Evolutionary conservation across 2,888 invertebrate genomes (phyloP).

Genomic region (Amphimallon solstitiale): DNA sequence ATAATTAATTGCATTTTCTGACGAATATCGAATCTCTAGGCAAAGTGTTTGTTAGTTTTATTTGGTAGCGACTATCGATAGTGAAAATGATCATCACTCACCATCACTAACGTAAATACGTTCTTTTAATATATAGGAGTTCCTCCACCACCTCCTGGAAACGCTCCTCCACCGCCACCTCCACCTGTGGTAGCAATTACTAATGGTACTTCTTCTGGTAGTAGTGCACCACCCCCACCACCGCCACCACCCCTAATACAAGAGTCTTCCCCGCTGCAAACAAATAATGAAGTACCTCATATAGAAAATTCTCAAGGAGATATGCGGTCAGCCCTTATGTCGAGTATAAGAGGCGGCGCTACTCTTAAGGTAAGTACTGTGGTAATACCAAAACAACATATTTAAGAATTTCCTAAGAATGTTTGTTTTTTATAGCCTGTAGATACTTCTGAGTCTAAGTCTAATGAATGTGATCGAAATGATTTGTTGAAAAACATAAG

Average conservation of each 20-base stretch:
- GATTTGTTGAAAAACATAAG: constrained; percentile 88
- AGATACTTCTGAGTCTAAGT: constrained; percentile 63
- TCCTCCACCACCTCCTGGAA: constrained; percentile 49
- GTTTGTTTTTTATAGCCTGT: constrained; percentile 68
- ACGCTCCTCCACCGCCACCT: constrained; percentile 53
- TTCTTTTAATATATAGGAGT: constrained; percentile 33
- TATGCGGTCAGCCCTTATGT: constrained; percentile 75
- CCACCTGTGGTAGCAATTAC: constrained; percentile 48
- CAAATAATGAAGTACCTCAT: constrained; percentile 40
- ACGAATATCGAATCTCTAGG: too few species aligned
- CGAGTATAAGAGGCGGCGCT: constrained; percentile 85
- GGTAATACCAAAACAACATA: not conserved
- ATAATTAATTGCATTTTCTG: too few species aligned
- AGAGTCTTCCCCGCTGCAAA: constrained; percentile 35
- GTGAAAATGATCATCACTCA: too few species aligned
- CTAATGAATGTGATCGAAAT: constrained; percentile 71
- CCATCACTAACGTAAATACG: too few species aligned
- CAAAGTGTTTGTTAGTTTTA: too few species aligned
- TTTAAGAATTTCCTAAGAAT: not conserved
- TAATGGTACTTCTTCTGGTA: constrained; percentile 36
- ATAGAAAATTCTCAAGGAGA: constrained; percentile 40
- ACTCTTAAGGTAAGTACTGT: constrained; percentile 72
- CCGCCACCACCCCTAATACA: constrained; percentile 48
- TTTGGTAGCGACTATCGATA: too few species aligned
- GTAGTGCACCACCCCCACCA: constrained; percentile 42